Evolutionary conservation across 53 echinoderm and acorn worm species (phyloP).

Genomic region (Glandiceps talaboti): DNA sequence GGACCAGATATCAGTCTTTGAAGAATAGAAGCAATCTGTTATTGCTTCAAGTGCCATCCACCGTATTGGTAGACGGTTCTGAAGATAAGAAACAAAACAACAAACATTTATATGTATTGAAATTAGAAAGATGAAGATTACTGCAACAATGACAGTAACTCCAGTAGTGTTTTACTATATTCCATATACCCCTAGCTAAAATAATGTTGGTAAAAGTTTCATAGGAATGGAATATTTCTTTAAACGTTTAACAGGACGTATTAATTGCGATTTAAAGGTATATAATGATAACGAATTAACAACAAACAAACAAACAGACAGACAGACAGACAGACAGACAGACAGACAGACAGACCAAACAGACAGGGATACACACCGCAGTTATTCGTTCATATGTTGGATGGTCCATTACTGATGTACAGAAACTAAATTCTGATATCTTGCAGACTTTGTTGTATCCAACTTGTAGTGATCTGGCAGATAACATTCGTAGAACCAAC

Average conservation of each 20-base stretch:
- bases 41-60: constrained; percentile 46
- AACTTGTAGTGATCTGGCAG: too few relatives aligned
- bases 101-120: neutral
- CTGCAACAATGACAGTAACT: too few relatives aligned
- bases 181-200: too few relatives aligned
- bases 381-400: too few relatives aligned
- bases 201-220: neutral
- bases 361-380: neutral
- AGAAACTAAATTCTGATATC: too few relatives aligned
- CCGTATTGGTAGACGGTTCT: constrained; percentile 31
- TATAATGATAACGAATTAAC: neutral
- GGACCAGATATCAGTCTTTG: constrained; percentile 33
- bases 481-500: too few relatives aligned
- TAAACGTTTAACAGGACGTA: neutral
- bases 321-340: constrained; percentile 1
- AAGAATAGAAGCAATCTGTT: constrained; percentile 20
- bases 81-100: too few relatives aligned
- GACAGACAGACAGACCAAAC: too few relatives aligned
- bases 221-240: too few relatives aligned
- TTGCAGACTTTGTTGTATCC: too few relatives aligned
- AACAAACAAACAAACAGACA: neutral
- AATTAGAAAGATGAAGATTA: neutral
- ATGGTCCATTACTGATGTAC: too few relatives aligned
- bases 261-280: neutral
- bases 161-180: too few relatives aligned